phyloP scores from a whole-genome alignment of 64 coral and sea anemone species.

The Acropora tenuis region DNA sequence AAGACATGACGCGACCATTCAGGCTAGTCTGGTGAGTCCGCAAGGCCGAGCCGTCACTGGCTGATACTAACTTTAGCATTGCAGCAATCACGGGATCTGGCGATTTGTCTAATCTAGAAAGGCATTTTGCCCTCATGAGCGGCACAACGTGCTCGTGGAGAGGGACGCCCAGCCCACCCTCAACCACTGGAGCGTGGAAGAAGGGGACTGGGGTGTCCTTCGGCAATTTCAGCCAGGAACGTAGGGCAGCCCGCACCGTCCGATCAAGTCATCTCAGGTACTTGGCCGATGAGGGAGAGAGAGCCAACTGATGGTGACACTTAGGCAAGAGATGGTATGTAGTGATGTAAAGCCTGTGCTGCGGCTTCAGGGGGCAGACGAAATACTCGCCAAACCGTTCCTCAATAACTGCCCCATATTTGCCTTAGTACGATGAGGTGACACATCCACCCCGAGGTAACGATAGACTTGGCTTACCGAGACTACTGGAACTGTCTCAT shows the following conservation, averaged over 20 bases:
- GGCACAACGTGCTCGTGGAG: background rate
- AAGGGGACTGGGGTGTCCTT: background rate
- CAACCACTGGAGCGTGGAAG: background rate
- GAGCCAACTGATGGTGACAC: background rate
- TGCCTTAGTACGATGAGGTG: background rate
- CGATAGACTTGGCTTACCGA: background rate
- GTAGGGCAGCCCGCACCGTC: background rate
- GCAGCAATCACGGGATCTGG: background rate
- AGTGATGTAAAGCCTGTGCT: background rate
- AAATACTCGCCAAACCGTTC: background rate
- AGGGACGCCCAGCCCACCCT: background rate
- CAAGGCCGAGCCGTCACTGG: too few species aligned
- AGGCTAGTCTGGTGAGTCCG: too few species aligned
- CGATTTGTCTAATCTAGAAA: too few species aligned
- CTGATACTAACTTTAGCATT: background rate
- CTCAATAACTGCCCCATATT: background rate
- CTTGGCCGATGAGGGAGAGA: background rate
- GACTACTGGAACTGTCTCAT: too few species aligned
- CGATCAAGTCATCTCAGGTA: background rate
- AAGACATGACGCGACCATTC: too few species aligned
- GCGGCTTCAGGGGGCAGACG: constrained; percentile 37
- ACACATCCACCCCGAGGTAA: background rate
- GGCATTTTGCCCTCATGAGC: background rate
- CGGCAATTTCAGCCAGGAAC: background rate
- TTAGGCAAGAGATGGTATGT: background rate